Conservation (phyloP, 2,888 invertebrate genomes). For the Sphecodes monilicornis region DNA sequence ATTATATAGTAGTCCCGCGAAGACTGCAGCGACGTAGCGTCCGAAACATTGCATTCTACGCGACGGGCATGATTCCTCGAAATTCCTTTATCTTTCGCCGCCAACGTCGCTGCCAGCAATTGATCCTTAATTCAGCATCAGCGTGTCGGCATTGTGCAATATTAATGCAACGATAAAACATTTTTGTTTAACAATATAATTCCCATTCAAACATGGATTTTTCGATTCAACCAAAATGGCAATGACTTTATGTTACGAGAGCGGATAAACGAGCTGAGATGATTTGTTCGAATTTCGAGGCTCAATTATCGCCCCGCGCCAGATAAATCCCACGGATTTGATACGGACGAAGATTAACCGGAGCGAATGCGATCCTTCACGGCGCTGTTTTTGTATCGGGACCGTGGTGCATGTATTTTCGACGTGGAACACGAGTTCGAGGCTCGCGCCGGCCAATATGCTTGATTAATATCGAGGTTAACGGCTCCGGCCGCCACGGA, state of each 20-base stretch:
- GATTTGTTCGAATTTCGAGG: not conserved
- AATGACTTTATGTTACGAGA: not conserved
- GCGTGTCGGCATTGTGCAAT: no score
- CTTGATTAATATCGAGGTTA: slow-evolving; percentile 50
- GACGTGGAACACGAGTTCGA: slow-evolving; percentile 12
- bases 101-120: no score
- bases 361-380: not conserved
- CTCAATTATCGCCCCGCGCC: not conserved
- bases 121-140: no score
- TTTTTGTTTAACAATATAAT: not conserved
- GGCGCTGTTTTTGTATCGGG: not conserved
- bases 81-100: no score
- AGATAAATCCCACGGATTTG: slow-evolving; percentile 9
- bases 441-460: slow-evolving; percentile 2
- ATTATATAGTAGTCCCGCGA: no score
- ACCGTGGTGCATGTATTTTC: not conserved
- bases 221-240: not conserved
- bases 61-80: no score
- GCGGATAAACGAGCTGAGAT: not conserved
- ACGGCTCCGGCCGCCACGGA: slow-evolving; percentile 12
- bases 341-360: slow-evolving; percentile 4
- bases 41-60: no score
- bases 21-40: no score
- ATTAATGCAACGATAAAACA: no score
- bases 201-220: not conserved